phyloP scores from a whole-genome alignment of 1,140 invertebrate species.

The Harpegnathos saltator region DNA sequence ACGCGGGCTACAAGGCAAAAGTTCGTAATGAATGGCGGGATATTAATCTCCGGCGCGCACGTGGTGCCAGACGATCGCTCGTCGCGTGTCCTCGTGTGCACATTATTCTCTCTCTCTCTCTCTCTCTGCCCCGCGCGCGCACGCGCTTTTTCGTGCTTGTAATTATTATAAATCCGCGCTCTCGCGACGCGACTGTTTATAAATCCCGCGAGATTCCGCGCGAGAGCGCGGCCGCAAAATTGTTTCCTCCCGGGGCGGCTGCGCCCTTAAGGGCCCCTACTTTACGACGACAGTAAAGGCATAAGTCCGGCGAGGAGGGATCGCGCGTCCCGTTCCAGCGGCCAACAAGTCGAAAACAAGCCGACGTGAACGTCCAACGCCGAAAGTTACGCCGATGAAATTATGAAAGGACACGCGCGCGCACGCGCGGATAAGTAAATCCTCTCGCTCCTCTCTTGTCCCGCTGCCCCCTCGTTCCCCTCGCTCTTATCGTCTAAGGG shows the following conservation, averaged over 20 bases:
- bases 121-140: slow-evolving; percentile 10
- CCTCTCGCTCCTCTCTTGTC: background rate
- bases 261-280: slow-evolving; percentile 41
- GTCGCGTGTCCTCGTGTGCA: background rate
- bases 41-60: slow-evolving; percentile 75
- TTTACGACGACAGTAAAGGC: slow-evolving; percentile 55
- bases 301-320: slow-evolving; percentile 36
- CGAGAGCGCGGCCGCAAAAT: slow-evolving; percentile 50
- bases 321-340: slow-evolving; percentile 12
- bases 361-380: background rate
- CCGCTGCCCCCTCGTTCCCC: too few species aligned
- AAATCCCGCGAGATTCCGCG: slow-evolving; percentile 59
- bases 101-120: background rate
- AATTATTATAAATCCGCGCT: slow-evolving; percentile 73
- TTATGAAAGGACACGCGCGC: slow-evolving; percentile 20
- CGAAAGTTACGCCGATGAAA: slow-evolving; percentile 49
- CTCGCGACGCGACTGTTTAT: slow-evolving; percentile 37
- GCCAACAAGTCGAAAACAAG: slow-evolving; percentile 43
- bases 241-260: slow-evolving; percentile 41
- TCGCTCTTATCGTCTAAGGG: too few species aligned
- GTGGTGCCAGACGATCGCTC: slow-evolving; percentile 51
- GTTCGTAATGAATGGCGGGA: slow-evolving; percentile 75
- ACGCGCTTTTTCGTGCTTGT: slow-evolving; percentile 47
- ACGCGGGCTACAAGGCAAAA: slow-evolving; percentile 66
- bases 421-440: background rate